These are phyloP conservation scores for Pilophorus perplexus DNA, from an alignment of 2,888 invertebrate genomes.

Conservation along the genomic window DNA sequence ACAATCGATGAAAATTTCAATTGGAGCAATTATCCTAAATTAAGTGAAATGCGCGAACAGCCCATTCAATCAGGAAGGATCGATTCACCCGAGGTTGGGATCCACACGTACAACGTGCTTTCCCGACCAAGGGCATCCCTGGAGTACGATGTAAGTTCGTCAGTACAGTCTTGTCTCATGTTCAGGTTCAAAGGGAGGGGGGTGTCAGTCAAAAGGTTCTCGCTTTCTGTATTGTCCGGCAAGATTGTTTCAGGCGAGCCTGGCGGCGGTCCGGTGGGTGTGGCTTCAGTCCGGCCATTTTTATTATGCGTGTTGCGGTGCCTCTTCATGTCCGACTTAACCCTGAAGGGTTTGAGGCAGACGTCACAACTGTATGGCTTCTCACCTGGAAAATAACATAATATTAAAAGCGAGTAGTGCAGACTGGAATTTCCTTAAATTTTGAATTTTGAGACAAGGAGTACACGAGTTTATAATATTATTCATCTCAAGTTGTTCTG, in stretches of 20 bases:
- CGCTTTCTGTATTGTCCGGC: conserved; percentile 37
- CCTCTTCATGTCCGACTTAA: conserved; percentile 77
- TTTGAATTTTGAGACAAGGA: no score
- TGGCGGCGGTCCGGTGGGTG: background rate
- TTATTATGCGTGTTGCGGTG: conserved; percentile 69
- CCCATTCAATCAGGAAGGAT: conserved; percentile 48
- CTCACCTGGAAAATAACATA: conserved; percentile 64
- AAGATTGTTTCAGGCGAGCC: conserved; percentile 25
- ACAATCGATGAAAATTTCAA: background rate
- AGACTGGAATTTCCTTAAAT: no score
- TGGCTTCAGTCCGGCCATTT: conserved; percentile 43
- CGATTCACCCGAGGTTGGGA: conserved; percentile 48
- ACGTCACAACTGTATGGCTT: conserved; percentile 72
- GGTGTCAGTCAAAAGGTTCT: conserved; percentile 42
- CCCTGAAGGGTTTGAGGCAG: conserved; percentile 79
- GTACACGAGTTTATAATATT: no score
- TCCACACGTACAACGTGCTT: conserved; percentile 49
- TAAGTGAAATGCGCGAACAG: no score
- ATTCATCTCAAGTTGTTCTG: no score
- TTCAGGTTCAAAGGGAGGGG: conserved; percentile 49
- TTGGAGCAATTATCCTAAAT: background rate
- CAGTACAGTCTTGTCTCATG: conserved; percentile 46
- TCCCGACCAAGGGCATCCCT: conserved; percentile 41
- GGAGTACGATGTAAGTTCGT: conserved; percentile 43
- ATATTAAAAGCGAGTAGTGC: no score